phyloP scores from a whole-genome alignment of 2,113 vertebrate genomes.

The Rousettus leschenaultii region DNA sequence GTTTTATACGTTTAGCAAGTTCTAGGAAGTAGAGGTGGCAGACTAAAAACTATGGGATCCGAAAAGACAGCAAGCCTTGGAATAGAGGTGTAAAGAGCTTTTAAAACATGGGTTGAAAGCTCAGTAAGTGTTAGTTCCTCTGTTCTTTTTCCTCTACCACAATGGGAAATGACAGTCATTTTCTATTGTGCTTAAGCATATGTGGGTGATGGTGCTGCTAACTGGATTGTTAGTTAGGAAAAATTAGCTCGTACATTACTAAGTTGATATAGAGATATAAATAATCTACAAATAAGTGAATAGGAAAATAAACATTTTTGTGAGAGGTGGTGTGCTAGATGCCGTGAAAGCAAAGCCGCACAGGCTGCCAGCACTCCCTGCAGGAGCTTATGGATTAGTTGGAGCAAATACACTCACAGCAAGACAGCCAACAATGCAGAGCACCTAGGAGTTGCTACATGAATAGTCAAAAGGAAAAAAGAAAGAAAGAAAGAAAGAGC shows the following conservation, averaged over 20 bases:
- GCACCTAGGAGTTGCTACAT: neutral
- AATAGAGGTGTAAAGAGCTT: constrained; percentile 8
- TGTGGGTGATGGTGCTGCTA: constrained; percentile 27
- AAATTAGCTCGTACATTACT: constrained; percentile 16
- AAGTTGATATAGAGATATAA: neutral
- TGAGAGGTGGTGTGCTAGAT: neutral
- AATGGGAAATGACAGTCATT: constrained; percentile 6
- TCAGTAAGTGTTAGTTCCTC: constrained; percentile 47
- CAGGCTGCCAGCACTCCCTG: neutral
- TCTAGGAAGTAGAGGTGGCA: neutral
- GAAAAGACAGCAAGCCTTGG: neutral
- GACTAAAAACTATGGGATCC: constrained; percentile 19
- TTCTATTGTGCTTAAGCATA: constrained; percentile 5
- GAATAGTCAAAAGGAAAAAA: neutral
- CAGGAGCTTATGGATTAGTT: neutral
- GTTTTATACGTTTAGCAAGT: constrained; percentile 19
- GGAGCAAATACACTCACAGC: neutral
- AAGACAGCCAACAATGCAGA: neutral
- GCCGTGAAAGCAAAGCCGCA: neutral
- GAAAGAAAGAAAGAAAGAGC: neutral
- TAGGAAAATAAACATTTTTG: neutral
- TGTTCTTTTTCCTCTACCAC: neutral
- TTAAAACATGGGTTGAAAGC: constrained; percentile 60
- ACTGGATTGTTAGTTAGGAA: constrained; percentile 3
- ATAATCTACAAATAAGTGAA: constrained; percentile 23